These are phyloP conservation scores for Illadopsis cleaveri DNA, from an alignment of 2,113 vertebrate species.

Conservation along the genomic window DNA sequence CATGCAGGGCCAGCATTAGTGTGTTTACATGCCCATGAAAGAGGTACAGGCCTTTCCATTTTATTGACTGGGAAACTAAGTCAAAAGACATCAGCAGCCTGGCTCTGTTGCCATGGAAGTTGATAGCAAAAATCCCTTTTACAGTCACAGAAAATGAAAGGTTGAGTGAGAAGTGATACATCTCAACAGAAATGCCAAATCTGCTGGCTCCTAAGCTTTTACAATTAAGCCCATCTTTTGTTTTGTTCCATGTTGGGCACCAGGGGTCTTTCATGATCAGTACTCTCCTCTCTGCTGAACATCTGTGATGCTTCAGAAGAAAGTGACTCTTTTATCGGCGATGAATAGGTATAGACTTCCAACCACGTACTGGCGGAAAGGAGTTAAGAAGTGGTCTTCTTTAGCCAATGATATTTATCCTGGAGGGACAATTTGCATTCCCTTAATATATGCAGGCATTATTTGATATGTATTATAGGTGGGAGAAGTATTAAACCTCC, in stretches of 20 bases:
- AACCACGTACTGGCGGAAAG: background rate
- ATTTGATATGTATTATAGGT: background rate
- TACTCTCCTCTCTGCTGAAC: background rate
- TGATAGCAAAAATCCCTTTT: background rate
- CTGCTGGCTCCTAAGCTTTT: background rate
- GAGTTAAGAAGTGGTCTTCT: background rate
- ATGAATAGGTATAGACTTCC: background rate
- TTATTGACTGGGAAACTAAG: slow-evolving; percentile 40
- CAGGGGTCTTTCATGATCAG: background rate
- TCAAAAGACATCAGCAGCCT: slow-evolving; percentile 1
- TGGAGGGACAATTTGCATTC: background rate
- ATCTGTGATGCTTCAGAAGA: background rate
- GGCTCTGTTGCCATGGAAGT: background rate
- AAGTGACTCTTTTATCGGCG: background rate
- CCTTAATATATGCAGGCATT: background rate
- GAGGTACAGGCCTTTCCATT: background rate
- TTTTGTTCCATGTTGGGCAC: background rate
- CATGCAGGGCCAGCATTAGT: background rate
- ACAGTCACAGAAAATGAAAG: background rate
- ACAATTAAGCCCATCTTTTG: background rate
- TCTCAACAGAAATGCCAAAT: background rate
- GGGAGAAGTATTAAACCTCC: background rate
- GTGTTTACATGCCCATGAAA: background rate
- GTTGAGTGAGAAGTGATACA: background rate
- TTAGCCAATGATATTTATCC: background rate